Conservation (phyloP, 2,113 vertebrate species). For the Mormyrus iriodes region DNA sequence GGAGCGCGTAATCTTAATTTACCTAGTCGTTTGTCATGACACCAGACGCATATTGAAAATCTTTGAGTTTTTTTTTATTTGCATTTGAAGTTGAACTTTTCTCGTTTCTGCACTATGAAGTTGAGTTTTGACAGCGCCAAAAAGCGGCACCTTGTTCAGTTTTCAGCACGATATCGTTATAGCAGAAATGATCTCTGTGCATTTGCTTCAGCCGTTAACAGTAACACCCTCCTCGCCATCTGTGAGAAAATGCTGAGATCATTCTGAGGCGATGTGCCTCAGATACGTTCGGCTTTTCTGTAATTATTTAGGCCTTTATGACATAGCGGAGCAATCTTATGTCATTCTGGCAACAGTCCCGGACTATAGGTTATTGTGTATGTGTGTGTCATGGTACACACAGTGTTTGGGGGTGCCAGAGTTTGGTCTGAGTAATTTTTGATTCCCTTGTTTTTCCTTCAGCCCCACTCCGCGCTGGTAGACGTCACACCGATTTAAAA, state of each 20-base stretch:
- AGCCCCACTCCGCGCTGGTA: constrained; percentile 35
- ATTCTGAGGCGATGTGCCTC: neutral
- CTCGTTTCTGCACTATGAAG: neutral
- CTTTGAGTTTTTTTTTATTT: neutral
- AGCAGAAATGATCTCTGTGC: neutral
- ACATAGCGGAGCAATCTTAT: neutral
- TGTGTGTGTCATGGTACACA: neutral
- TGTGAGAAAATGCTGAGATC: neutral
- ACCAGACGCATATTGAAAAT: neutral
- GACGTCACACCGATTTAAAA: constrained; percentile 52
- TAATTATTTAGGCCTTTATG: neutral
- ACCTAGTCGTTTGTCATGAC: neutral
- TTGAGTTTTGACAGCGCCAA: neutral
- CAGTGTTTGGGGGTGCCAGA: neutral
- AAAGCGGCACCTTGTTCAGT: neutral
- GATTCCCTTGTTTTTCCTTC: constrained; percentile 29
- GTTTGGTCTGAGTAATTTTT: constrained; percentile 48
- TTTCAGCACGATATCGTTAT: neutral
- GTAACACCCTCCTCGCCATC: neutral
- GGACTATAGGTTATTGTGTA: neutral
- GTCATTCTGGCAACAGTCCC: neutral
- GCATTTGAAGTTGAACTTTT: neutral
- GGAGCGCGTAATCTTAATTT: neutral
- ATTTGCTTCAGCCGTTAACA: neutral
- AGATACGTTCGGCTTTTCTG: neutral